Base-by-base conservation (phyloP, 2,888 invertebrate genomes). In the Tipula lateralis region DNA sequence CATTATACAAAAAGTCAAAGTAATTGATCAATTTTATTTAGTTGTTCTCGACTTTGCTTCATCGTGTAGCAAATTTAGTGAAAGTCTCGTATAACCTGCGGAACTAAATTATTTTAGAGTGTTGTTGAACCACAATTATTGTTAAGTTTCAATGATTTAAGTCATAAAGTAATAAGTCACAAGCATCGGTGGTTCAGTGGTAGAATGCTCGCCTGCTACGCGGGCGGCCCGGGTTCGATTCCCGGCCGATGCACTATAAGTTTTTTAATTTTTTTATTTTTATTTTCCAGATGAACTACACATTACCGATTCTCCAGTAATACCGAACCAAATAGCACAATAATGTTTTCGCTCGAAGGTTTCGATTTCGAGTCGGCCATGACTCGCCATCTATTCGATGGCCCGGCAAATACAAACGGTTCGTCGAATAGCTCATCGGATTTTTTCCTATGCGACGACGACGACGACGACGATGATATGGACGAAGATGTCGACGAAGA, bases 261-360 rank as follows among this genome's bases (percentile, higher is more conserved):
- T n/a, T 36, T 36, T 36, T 36, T 36, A 9, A 36, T 36, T 36
- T 36, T 36, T 36, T 36, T 36, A 9, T 36, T 36, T 36, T 36
- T 12, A 16, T 19, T 50, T 66, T 66, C 9, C 66, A 66, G 66
- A 66, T 66, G 66, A 66, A 4, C 16, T 16, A n/a, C 6, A 44
- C n/a, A 6, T 44, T 44, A 12, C 9, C 36, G 12, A 6, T 12
- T 36, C 2, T 2, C 0, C 36, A 12, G 6, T 32, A 36, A 36
- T 36, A 9, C 9, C 9, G n/a, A n/a, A n/a, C n/a, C n/a, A n/a
- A n/a, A n/a, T n/a, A n/a, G n/a, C n/a, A n/a, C n/a, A n/a, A n/a
- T n/a, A 84, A 93, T 93, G 93, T 93, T 93, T 89, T 93, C 92
- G 86, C 93, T 94, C 92, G 94, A 94, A 86, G 93, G 93, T 88